These are phyloP conservation scores for Agrilus cyanescens DNA, from an alignment of 2,888 invertebrate species.

Conservation along the genomic window DNA sequence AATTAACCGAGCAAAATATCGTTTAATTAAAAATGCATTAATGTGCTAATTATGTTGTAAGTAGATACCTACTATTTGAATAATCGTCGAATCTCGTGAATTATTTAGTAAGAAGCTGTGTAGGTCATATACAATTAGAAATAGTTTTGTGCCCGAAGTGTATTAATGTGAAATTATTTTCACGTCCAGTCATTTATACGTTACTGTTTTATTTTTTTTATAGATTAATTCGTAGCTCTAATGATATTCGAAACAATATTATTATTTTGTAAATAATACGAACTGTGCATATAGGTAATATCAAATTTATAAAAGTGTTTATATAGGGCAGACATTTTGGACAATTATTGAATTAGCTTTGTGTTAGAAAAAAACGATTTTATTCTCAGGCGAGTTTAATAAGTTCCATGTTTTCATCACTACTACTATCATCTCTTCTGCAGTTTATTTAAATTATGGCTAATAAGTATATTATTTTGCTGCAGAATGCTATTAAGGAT, in stretches of 20 bases:
- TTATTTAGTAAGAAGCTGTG: not conserved
- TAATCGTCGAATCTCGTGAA: too few relatives aligned
- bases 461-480: too few relatives aligned
- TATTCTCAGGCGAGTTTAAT: constrained; percentile 20
- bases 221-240: constrained; percentile 21
- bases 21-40: too few relatives aligned
- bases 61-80: too few relatives aligned
- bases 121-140: constrained; percentile 13
- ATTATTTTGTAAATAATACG: constrained; percentile 36
- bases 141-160: constrained; percentile 32
- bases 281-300: constrained; percentile 38
- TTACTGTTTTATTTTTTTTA: constrained; percentile 26
- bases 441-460: constrained; percentile 17
- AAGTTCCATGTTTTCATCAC: constrained; percentile 20
- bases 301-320: constrained; percentile 35
- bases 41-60: too few relatives aligned
- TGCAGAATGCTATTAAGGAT: too few relatives aligned
- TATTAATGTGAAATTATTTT: constrained; percentile 32
- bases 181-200: constrained; percentile 36
- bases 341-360: constrained; percentile 26
- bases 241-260: constrained; percentile 27
- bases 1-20: too few relatives aligned
- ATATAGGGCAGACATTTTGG: constrained; percentile 31
- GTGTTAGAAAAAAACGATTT: constrained; percentile 26
- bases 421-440: constrained; percentile 24